Evolutionary conservation across 2,888 invertebrate genomes (phyloP), one percentile per base, ranked within the genome.

Genomic region (Papilio demoleus): DNA sequence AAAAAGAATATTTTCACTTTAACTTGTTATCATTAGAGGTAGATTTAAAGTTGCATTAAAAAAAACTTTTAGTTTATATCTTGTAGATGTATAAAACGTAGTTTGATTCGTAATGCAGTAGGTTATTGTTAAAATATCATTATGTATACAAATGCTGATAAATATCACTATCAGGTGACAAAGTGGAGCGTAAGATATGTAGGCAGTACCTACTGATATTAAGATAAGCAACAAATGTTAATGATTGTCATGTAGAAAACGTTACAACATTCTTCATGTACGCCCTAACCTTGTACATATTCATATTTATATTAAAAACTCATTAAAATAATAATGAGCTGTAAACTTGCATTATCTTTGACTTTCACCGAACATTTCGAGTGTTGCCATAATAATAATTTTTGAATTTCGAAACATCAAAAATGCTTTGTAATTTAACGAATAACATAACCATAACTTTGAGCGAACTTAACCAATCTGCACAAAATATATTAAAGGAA

Each of bases 191-290:
- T 75, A 77, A 80, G 71, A 72, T 72, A 75, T 71, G 73, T 70
- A 82, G 24, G 73, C 70, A 82, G 24, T 65, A 82, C 65, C 60
- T 84, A 83, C 81, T 81, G 84, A 82, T 83, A 82, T 75, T 78
- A 69, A 80, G 86, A 87, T 86, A 86, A 86, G 82, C 79, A 83
- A 79, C 68, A 71, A 67, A 70, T 77, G 70, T 77, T 80, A 80
- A 83, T 81, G 65, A 70, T 65, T 47, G 34, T 34, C 19, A 38
- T 42, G 45, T 50, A 67, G 22, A 22, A 59, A 22, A 31, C 31
- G 17, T 42, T 53, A 36, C 38, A 53, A 65, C 12, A 27, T 40
- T 56, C 53, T 1, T 40, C 14, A 34, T 36, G 34, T 22, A 19
- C 22, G 34, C 58, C 36, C 17, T 34, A 36, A 36, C 12, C 22